Conservation (phyloP, 2,888 invertebrate species). For the Xiphydria camelus region DNA sequence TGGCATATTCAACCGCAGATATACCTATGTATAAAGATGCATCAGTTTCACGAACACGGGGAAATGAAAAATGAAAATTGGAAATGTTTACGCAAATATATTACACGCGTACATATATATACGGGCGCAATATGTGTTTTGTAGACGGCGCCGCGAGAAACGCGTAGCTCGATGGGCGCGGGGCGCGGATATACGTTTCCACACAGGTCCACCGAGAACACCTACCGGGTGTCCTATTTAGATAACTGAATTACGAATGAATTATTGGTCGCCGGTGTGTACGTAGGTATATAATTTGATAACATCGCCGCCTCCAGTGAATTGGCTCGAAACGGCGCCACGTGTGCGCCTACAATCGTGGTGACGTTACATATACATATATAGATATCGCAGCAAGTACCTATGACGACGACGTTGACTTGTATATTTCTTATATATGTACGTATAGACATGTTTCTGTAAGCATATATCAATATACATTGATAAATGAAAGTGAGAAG, state of each 20-base stretch:
- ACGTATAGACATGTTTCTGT: not conserved
- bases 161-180: too few relatives aligned
- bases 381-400: too few relatives aligned
- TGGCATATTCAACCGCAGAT: too few relatives aligned
- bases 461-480: not conserved
- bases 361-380: slow-evolving; percentile 2
- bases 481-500: too few relatives aligned
- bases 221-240: slow-evolving; percentile 40
- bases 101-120: not conserved
- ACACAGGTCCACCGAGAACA: slow-evolving; percentile 1
- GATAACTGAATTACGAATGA: slow-evolving; percentile 53
- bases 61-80: too few relatives aligned
- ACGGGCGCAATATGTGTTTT: not conserved
- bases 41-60: too few relatives aligned
- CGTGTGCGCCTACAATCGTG: slow-evolving; percentile 8
- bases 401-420: too few relatives aligned
- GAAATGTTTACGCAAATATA: too few relatives aligned
- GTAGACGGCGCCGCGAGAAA: too few relatives aligned
- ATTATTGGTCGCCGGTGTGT: slow-evolving; percentile 48
- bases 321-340: slow-evolving; percentile 24
- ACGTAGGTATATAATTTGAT: slow-evolving; percentile 48
- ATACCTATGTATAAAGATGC: too few relatives aligned
- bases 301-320: slow-evolving; percentile 38
- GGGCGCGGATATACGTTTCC: not conserved
- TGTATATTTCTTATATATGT: too few relatives aligned